A percentile compares a stretch with the other conserved stretches of the same genome.
Conservation (phyloP, 2,113 vertebrate genomes). For the Tenebrosternarchus preto region DNA sequence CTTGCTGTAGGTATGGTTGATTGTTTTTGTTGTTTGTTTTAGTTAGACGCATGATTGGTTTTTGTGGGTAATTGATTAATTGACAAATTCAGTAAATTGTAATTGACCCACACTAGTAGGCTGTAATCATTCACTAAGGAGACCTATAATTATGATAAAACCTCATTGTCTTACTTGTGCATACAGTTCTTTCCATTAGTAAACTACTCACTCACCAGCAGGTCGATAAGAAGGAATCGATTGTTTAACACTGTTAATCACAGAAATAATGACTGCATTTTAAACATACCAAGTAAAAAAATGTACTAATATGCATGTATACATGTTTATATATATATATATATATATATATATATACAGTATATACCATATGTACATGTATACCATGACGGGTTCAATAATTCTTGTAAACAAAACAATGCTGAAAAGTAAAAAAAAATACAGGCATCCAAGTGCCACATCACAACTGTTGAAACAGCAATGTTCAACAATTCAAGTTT, state of each 20-base stretch:
- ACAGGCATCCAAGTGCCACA: no score
- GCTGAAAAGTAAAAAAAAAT: no score
- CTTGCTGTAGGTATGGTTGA: slow-evolving; percentile 22
- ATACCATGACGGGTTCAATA: no score
- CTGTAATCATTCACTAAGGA: slow-evolving; percentile 50
- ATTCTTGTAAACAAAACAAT: no score
- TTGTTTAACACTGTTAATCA: slow-evolving; percentile 17
- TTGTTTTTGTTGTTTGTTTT: slow-evolving; percentile 31
- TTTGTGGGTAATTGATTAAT: slow-evolving; percentile 50
- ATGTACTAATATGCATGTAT: no score
- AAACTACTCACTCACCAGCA: slow-evolving; percentile 30
- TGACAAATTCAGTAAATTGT: slow-evolving; percentile 46
- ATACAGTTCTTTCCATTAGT: slow-evolving; percentile 32
- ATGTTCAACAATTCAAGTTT: no score
- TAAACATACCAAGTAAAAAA: no score
- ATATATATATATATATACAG: no score
- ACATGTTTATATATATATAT: no score
- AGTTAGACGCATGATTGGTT: slow-evolving; percentile 39
- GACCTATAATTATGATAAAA: slow-evolving; percentile 50
- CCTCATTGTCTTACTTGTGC: slow-evolving; percentile 38
- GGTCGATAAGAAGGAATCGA: slow-evolving; percentile 25
- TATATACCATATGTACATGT: no score
- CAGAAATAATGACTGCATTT: neutral
- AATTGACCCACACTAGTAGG: slow-evolving; percentile 37
- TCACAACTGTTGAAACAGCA: no score